Evolutionary conservation across 2,113 vertebrate species (phyloP).

Genomic region (Sakesphorus luctuosus): DNA sequence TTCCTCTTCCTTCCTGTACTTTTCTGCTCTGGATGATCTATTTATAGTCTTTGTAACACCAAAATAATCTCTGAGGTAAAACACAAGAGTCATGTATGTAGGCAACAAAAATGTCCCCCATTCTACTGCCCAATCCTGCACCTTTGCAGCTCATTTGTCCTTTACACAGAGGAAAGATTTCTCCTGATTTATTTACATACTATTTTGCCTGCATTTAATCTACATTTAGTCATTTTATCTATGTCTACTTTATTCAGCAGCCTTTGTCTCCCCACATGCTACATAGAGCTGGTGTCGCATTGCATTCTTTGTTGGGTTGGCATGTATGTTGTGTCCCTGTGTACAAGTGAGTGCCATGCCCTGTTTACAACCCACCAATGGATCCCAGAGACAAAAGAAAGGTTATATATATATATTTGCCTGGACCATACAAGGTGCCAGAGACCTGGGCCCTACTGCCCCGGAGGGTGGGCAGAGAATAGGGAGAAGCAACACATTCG

Average conservation of each 20-base stretch:
- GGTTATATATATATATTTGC: neutral
- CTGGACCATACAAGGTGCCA: accelerated
- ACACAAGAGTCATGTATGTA: neutral
- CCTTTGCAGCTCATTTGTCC: neutral
- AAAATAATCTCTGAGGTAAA: neutral
- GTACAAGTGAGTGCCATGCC: accelerated
- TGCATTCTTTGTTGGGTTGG: neutral
- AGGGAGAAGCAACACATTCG: neutral
- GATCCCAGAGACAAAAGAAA: neutral
- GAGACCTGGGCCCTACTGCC: no score
- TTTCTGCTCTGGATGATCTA: neutral
- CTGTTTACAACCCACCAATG: neutral
- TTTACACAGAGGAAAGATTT: neutral
- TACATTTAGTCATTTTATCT: neutral
- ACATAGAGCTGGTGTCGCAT: accelerated
- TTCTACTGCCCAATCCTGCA: neutral
- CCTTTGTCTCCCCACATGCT: neutral
- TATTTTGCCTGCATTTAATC: neutral
- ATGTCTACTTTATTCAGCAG: neutral
- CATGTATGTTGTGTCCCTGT: neutral
- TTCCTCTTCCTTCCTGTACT: slow-evolving; percentile 41
- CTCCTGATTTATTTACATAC: neutral
- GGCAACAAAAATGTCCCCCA: neutral
- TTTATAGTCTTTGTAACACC: neutral
- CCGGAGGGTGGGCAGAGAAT: neutral